Evolutionary conservation across 2,888 invertebrate genomes (phyloP), one percentile per base, ranked within the genome.

Genomic region (Onthophagus sagittarius): DNA sequence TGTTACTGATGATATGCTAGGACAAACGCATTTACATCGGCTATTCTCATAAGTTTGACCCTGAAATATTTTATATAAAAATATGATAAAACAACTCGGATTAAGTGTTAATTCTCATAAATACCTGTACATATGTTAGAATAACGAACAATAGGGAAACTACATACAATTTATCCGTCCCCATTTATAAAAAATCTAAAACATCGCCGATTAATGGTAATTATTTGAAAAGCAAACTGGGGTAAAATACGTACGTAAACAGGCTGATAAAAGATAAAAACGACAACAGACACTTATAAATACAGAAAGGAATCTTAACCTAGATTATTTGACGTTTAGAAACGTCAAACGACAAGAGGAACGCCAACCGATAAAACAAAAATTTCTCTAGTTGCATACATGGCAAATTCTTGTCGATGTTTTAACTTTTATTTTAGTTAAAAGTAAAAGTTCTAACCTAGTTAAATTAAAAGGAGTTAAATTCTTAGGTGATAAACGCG

Each of bases 1-100:
- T 78, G 92, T 89, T 0, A 94, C 92, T 1, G 94, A 91, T 0
- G 92, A 90, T 31, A 92, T 89, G 80, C 92, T 92, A 0, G 95
- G 94, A 80, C 95, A 96, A 9, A 95, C 92, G 82, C 96, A 96
- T 85, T 93, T 94, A 82, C 95, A 96, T 80, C 96, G 86, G 81
- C 92, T 93, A 83, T 96, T 94, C 83, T 95, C 95, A 84, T 94
- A 94, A 1, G 91, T 90, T 83, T 93, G 91, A 11, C 88, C 89
- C 91, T 92, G 79, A 72, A 85, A 85, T 71, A 15, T 23, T 23
- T 2, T 23, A 23, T 23, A 32, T 53, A 70, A 62, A 69, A 64
- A 33, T 15, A 62, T n/a, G 1, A 11, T 39, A 65, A 53, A 64
- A 65, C 9, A 64, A 39, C 33, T 23, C 11, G 6, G 39, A 53